phyloP scores from a whole-genome alignment of 2,797 vertebrate genomes.

The Xiphorhynchus erythropygius region DNA sequence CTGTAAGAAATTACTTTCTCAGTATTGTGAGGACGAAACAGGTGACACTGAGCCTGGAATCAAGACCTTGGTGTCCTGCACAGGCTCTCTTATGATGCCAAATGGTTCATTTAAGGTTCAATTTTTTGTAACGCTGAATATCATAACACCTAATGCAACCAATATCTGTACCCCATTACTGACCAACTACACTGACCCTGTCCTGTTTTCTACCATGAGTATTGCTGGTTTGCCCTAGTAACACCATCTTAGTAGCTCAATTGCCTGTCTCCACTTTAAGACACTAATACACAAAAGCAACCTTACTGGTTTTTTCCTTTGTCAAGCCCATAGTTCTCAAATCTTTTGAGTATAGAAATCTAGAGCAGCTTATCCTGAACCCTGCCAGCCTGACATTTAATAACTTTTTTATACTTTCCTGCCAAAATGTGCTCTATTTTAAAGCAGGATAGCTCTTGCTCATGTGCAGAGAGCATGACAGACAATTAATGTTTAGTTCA shows the following conservation, averaged over 20 bases:
- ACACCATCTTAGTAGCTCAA: not conserved
- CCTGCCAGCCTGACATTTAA: not conserved
- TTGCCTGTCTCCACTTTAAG: not conserved
- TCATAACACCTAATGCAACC: not conserved
- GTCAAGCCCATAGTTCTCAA: not conserved
- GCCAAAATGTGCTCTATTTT: not conserved
- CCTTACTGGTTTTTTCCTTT: not conserved
- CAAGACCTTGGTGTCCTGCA: not conserved
- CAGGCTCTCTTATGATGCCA: not conserved
- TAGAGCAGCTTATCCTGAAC: not conserved
- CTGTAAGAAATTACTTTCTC: not conserved
- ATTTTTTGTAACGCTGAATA: not conserved
- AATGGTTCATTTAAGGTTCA: not conserved
- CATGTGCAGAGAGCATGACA: not conserved
- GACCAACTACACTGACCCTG: not conserved
- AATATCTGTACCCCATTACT: not conserved
- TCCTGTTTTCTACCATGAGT: not conserved
- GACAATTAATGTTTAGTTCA: not conserved
- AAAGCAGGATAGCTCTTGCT: not conserved
- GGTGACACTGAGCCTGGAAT: not conserved
- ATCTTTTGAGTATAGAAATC: not conserved
- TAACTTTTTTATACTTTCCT: not conserved
- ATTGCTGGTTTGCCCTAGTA: not conserved
- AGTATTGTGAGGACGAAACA: not conserved
- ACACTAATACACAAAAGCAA: not conserved